phyloP scores from a whole-genome alignment of 2,888 invertebrate genomes.

The Ectemnius cavifrons region DNA sequence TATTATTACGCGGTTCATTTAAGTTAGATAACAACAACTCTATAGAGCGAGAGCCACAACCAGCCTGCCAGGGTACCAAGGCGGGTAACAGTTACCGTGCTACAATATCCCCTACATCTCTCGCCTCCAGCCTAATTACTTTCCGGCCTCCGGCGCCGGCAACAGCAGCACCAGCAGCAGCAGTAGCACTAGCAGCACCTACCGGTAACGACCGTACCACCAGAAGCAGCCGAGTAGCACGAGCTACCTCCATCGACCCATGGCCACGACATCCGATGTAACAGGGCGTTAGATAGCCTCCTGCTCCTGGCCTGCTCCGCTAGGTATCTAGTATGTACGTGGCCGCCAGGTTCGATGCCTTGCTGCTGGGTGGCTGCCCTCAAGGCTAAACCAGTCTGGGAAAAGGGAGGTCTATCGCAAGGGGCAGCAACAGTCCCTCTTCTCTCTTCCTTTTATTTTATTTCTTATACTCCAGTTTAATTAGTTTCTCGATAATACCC shows the following conservation, averaged over 20 bases:
- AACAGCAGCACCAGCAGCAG: conserved; percentile 51
- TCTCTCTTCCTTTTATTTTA: conserved; percentile 69
- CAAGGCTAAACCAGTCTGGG: not conserved
- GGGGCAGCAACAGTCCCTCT: conserved; percentile 64
- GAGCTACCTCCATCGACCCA: conserved; percentile 39
- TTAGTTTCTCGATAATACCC: conserved; percentile 74
- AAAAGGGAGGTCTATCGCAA: conserved; percentile 49
- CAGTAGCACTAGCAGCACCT: conserved; percentile 39
- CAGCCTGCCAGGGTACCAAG: conserved; percentile 33
- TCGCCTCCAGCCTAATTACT: conserved; percentile 75
- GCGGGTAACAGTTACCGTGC: conserved; percentile 58
- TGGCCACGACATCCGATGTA: conserved; percentile 27
- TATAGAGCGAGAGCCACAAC: conserved; percentile 28
- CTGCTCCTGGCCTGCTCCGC: not conserved
- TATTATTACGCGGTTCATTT: conserved; percentile 76
- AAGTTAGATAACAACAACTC: conserved; percentile 76
- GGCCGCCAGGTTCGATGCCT: conserved; percentile 19
- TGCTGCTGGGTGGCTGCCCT: conserved; percentile 16
- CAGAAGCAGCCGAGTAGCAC: conserved; percentile 28
- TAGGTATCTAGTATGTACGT: conserved; percentile 11
- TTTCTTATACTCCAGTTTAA: conserved; percentile 75
- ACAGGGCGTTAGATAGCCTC: conserved; percentile 25
- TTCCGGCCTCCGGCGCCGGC: conserved; percentile 67
- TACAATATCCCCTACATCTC: conserved; percentile 74
- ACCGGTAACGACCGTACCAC: conserved; percentile 36